Evolutionary conservation across 2,797 vertebrate species (phyloP), one percentile per base, ranked within the genome.

Genomic region (Scolopax rusticola): DNA sequence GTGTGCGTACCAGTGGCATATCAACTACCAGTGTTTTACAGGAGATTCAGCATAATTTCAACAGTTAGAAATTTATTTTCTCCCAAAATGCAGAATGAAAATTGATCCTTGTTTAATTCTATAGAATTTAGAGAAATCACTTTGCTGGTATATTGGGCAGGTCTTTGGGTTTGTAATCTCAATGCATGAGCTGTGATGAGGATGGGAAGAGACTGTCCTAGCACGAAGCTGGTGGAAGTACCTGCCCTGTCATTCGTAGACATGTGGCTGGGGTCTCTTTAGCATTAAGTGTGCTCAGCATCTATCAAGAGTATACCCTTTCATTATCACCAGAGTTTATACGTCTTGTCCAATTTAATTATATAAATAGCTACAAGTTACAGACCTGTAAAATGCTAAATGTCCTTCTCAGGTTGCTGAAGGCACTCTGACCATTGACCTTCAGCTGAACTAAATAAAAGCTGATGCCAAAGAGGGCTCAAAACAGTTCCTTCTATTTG

Each of bases 391-490:
- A 89, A 84, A 89, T 80, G 48, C 11, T 21, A 33, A 33, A 71
- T 71, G 53, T 80, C 84, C n/a, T 76, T 51, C 65, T 81, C 45
- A 15, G 47, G 32, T 57, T 87, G 75, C 89, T 83, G 73, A 75
- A 93, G 78, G 68, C 71, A 30, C 38, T 93, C 38, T 53, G 92
- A 57, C 67, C 27, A 28, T 10, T 89, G 92, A 83, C 75, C 65
- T 89, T 19, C 19, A 75, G 23, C 21, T 81, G 75, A 93, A 91
- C 68, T 87, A 70, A 89, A 83, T 67, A 87, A 94, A 94, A 92
- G 45, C n/a, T 77, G 64, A 41, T 80, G n/a, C 91, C 24, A 47
- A 45, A 89, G 78, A 16, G 56, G 89, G 38, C 41, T 90, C 38
- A 27, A 63, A 87, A 70, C 15, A 28, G 64, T 75, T 87, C 53